phyloP scores from a whole-genome alignment of 2,113 vertebrate species.

The Equus quagga region DNA sequence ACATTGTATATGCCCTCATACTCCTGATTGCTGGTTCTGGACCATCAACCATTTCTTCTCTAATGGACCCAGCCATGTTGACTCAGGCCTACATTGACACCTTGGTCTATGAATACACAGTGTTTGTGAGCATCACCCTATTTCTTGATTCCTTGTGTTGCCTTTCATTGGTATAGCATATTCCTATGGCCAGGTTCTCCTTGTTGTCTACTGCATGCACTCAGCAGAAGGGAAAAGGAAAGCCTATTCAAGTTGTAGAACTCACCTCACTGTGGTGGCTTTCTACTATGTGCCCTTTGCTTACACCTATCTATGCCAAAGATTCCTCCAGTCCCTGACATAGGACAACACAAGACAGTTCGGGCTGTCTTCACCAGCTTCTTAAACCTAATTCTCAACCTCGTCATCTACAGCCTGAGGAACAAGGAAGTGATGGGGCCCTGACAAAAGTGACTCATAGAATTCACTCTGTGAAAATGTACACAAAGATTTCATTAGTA shows the following conservation, averaged over 20 bases:
- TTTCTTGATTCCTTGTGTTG: neutral
- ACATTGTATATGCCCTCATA: neutral
- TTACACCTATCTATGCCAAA: neutral
- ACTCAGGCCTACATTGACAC: neutral
- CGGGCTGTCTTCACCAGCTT: neutral
- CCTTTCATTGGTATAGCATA: neutral
- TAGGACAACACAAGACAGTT: neutral
- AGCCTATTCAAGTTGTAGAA: neutral
- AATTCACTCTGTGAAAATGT: neutral
- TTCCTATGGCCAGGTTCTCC: neutral
- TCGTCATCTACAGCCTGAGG: neutral
- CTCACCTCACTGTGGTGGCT: slow-evolving; percentile 24
- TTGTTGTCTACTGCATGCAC: neutral
- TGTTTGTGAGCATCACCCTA: neutral
- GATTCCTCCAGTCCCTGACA: neutral
- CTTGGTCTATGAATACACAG: neutral
- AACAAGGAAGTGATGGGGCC: neutral
- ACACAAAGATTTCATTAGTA: neutral
- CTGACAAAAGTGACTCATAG: neutral
- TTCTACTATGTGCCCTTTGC: neutral
- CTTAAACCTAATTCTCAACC: neutral
- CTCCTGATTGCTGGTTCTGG: neutral
- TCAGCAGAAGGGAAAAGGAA: neutral
- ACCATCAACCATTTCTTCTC: neutral
- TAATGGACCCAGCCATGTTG: neutral